Evolutionary conservation across 2,888 invertebrate species (phyloP).

Genomic region (Tenthredo notha): DNA sequence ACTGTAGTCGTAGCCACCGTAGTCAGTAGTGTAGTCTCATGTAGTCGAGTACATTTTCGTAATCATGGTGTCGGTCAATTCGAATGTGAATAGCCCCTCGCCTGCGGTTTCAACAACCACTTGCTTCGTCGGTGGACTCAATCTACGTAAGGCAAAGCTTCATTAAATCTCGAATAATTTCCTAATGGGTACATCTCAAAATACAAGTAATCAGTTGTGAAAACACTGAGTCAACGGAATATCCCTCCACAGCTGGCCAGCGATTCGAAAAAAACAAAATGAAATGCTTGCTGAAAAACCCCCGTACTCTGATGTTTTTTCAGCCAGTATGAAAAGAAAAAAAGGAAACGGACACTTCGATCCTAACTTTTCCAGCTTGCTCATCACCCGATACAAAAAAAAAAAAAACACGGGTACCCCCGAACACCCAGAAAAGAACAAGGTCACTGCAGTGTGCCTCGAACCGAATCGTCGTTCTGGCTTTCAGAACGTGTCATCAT

Average conservation of each 20-base stretch:
- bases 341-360: background rate
- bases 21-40: no score
- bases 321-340: background rate
- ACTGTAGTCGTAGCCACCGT: no score
- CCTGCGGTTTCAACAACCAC: background rate
- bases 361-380: background rate
- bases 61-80: no score
- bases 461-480: constrained; percentile 25
- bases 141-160: background rate
- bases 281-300: background rate
- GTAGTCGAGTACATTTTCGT: no score
- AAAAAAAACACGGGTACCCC: background rate
- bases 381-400: background rate
- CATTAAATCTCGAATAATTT: no score
- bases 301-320: background rate
- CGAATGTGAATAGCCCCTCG: no score
- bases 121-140: background rate
- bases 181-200: no score
- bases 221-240: no score
- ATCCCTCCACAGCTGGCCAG: no score
- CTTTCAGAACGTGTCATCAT: constrained; percentile 1
- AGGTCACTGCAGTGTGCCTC: background rate
- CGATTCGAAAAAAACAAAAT: no score
- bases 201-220: no score
- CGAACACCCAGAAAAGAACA: constrained; percentile 1